Percentiles rank a stretch among this genome's conserved stretches.
phyloP scores from a whole-genome alignment of 2,888 invertebrate species.

The Candidula unifasciata region DNA sequence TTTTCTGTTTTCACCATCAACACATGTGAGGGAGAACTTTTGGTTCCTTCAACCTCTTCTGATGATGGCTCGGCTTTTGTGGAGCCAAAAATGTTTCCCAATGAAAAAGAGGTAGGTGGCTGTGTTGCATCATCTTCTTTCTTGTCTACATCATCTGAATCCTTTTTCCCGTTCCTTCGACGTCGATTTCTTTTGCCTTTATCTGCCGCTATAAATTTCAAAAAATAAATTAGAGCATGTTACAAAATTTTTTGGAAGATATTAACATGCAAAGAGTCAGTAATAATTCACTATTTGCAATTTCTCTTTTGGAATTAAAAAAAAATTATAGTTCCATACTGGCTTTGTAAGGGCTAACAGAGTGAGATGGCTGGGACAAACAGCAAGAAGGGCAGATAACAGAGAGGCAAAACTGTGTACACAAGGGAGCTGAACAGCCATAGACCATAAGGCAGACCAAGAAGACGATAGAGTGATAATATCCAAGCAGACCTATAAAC shows the following conservation, averaged over 20 bases:
- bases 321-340: too few relatives aligned
- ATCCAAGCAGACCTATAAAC: too few relatives aligned
- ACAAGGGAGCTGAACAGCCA: too few relatives aligned
- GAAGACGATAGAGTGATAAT: too few relatives aligned
- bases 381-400: too few relatives aligned
- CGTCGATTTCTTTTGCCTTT: conserved; percentile 49
- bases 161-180: conserved; percentile 51
- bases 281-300: too few relatives aligned
- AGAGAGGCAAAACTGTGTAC: too few relatives aligned
- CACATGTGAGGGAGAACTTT: conserved; percentile 57
- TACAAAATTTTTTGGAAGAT: neutral
- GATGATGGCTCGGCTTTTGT: conserved; percentile 3
- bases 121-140: conserved; percentile 17
- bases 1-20: conserved; percentile 97
- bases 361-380: too few relatives aligned
- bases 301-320: too few relatives aligned
- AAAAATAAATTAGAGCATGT: neutral
- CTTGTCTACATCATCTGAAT: conserved; percentile 31
- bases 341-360: too few relatives aligned
- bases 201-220: conserved; percentile 20
- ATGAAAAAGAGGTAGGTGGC: neutral
- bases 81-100: conserved; percentile 43
- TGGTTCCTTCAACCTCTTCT: neutral
- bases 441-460: too few relatives aligned
- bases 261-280: too few relatives aligned